Base-by-base conservation (phyloP, 2,797 vertebrate genomes). In the Gadopsis marmoratus region DNA sequence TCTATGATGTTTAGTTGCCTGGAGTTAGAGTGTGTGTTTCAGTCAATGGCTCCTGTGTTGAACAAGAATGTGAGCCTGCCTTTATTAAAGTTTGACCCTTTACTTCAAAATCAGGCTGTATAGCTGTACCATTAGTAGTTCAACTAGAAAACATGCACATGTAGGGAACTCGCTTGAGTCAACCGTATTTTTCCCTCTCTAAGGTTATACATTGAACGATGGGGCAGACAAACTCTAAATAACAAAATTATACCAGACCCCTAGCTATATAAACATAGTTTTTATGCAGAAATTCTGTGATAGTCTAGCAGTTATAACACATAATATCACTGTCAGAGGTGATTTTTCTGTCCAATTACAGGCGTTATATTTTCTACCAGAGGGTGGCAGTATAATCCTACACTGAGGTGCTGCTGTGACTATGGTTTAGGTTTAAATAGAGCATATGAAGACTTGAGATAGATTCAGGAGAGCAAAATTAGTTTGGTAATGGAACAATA, bases 41-140 rank as follows among this genome's bases (percentile, higher is more conserved):
- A 39, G 16, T 81, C 51, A 62, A n/a, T 55, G 19, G 47, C 31
- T 60, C 56, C 53, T 60, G 53, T 55, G 58, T 74, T 47, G 35
- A 56, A 17, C 53, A 37, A 19, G 16, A 63, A 58, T 60, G 45
- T 23, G 37, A 60, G 35, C 12, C 19, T 23, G 61, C 16, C 10
- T 69, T 54, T 65, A 54, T 31, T 54, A 23, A 58, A 35, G 23
- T 45, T 39, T 65, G 64, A 78, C 29, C 21, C 48, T 63, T 39
- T 53, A 58, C 45, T 59, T 55, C 8, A 39, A 43, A 64, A 39
- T 35, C 9, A 64, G 5, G 2, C 8, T 63, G 47, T 12, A 33
- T n/a, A 31, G 11, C 21, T 0, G 12, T 45, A 19, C 29, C 12
- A 48, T 29, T 37, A 60, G 43, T 79, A 58, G 26, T 45, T 2